phyloP scores from a whole-genome alignment of 1,140 invertebrate genomes.

The Eueides isabella region DNA sequence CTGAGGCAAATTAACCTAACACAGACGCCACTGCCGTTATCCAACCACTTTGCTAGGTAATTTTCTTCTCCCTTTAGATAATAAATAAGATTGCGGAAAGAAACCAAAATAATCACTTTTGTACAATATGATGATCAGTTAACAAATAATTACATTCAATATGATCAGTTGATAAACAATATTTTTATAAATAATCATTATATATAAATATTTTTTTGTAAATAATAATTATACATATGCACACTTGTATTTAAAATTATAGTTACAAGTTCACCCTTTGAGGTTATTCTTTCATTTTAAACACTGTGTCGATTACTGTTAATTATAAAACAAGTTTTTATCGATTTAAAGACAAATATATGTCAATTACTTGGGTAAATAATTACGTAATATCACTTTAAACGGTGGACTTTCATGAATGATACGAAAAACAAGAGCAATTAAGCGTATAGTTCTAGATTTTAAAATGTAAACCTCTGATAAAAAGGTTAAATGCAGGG shows the following conservation, averaged over 20 bases:
- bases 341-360: conserved; percentile 14
- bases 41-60: not conserved
- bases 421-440: conserved; percentile 45
- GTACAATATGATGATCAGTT: too few relatives aligned
- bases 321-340: conserved; percentile 12
- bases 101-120: not conserved
- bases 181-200: too few relatives aligned
- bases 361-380: conserved; percentile 41
- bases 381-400: conserved; percentile 52
- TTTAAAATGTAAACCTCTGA: conserved; percentile 38
- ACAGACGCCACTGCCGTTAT: conserved; percentile 59
- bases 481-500: conserved; percentile 37
- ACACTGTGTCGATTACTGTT: not conserved
- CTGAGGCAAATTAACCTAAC: conserved; percentile 72
- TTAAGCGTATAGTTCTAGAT: conserved; percentile 49
- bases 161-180: not conserved
- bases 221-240: not conserved
- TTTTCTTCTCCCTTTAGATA: not conserved
- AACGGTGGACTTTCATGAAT: conserved; percentile 26
- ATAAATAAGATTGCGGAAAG: not conserved
- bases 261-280: not conserved
- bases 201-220: too few relatives aligned
- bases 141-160: not conserved
- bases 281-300: not conserved
- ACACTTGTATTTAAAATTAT: conserved; percentile 1